These are phyloP conservation scores for Eupeodes luniger DNA, from an alignment of 2,888 invertebrate genomes.

Conservation along the genomic window DNA sequence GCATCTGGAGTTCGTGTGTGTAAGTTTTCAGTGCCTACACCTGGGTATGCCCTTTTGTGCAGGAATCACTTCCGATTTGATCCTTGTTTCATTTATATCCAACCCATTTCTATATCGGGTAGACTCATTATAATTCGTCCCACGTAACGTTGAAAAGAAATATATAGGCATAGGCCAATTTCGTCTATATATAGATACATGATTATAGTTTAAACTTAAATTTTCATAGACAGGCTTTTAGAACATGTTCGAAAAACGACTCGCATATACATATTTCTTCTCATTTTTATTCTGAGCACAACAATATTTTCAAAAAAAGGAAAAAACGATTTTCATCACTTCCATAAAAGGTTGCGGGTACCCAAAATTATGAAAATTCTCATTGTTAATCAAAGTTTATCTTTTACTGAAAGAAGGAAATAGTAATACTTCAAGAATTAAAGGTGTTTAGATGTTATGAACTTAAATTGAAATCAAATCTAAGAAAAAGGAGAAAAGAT, in stretches of 20 bases:
- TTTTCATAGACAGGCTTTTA: slow-evolving; percentile 1
- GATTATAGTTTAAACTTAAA: neutral
- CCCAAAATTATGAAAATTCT: neutral
- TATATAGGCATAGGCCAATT: slow-evolving; percentile 9
- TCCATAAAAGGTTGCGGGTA: neutral
- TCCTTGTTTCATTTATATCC: slow-evolving; percentile 51
- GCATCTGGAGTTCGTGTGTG: slow-evolving; percentile 35
- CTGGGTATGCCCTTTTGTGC: slow-evolving; percentile 39
- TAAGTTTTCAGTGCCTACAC: slow-evolving; percentile 20
- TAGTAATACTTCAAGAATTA: neutral
- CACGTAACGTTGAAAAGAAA: slow-evolving; percentile 24
- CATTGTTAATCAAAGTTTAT: slow-evolving; percentile 1
- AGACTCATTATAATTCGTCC: slow-evolving; percentile 18
- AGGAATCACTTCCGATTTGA: slow-evolving; percentile 62
- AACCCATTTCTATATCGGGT: slow-evolving; percentile 25
- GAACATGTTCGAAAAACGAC: slow-evolving; percentile 12
- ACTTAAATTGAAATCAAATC: neutral
- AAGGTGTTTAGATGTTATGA: slow-evolving; percentile 1
- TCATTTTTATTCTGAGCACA: slow-evolving; percentile 23
- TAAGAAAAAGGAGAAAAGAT: neutral
- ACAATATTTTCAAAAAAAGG: slow-evolving; percentile 4
- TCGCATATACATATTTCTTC: neutral
- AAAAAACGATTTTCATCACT: slow-evolving; percentile 12
- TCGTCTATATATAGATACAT: neutral
- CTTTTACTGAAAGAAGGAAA: neutral